Percentiles rank a stretch among this genome's conserved stretches.
These are phyloP conservation scores for Leuciscus waleckii DNA, from an alignment of 2,797 vertebrate genomes.

Conservation along the genomic window DNA sequence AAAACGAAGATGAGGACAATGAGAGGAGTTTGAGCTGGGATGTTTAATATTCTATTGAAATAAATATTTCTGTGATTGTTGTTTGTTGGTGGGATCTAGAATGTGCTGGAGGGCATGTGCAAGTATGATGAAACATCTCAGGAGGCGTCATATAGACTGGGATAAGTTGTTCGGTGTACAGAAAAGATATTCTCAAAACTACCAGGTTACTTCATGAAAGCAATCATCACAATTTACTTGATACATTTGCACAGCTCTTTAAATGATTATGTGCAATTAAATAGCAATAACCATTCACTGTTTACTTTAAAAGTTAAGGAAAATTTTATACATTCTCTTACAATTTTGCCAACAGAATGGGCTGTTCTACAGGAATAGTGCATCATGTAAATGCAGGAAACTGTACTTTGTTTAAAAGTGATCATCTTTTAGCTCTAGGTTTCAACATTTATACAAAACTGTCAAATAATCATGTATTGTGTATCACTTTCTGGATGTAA, in stretches of 20 bases:
- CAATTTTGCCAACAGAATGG: conserved; percentile 11
- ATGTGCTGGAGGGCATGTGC: conserved; percentile 40
- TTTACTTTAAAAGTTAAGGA: conserved; percentile 26
- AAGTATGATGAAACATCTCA: conserved; percentile 18
- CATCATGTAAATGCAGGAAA: conserved; percentile 17
- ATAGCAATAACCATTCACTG: conserved; percentile 43
- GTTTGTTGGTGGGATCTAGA: conserved; percentile 22
- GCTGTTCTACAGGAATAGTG: conserved; percentile 4
- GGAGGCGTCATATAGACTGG: neutral
- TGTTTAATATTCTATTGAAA: conserved; percentile 5
- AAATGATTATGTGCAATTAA: conserved; percentile 12
- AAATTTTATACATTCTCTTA: conserved; percentile 26
- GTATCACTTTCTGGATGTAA: neutral
- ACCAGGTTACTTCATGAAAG: neutral
- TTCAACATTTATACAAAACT: neutral
- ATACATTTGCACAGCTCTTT: conserved; percentile 3
- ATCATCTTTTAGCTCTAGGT: neutral
- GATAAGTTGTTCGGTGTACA: neutral
- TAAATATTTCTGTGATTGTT: conserved; percentile 6
- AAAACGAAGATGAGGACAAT: neutral
- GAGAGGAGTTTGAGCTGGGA: neutral
- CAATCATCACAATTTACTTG: conserved; percentile 1
- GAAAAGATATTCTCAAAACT: conserved; percentile 6
- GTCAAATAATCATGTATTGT: neutral
- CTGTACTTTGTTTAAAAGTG: neutral